Base-by-base conservation (phyloP, 2,888 invertebrate genomes). In the Dioctria linearis region DNA sequence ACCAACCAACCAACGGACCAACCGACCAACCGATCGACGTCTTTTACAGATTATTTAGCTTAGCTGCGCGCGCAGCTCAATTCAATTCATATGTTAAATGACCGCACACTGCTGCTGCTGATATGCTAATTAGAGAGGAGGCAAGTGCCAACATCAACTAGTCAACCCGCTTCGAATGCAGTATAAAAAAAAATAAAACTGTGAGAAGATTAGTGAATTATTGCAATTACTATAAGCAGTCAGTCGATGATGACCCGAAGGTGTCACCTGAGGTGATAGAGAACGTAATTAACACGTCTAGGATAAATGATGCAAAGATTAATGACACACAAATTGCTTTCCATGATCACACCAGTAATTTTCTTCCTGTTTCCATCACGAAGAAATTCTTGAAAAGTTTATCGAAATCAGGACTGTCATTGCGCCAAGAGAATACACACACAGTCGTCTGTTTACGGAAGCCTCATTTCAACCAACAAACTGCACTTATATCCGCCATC, bases 61-160 rank as follows among this genome's bases (percentile, higher is more conserved):
- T n/a, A 59, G 59, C 59, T 59, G 59, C 69, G 69, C 69, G 51
- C 46, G 69, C 51, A 25, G 39, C 69, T 25, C 11, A 51, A 57
- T 75, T 25, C 75, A 25, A 25, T 25, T 25, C 25, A 25, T 25
- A 43, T 61, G 59, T 25, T n/a, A 39, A 59, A 51, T 75, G 57
- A 61, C 57, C 61, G 61, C 57, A 13, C 61, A 46, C 13, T 6
- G 25, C 46, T 6, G 25, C 46, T 54, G 6, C 39, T 42, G 75
- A 75, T 75, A 75, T 75, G 75, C 75, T 75, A 75, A 75, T 75
- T 57, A 61, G 59, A 25, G 75, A 57, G 40, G 13, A 59, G 43
- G 75, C 75, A 61, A 61, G 59, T 75, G 61, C 6, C 75, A 59
- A 42, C 43, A 59, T 13, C 43, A 37, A 54, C 59, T 61, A 40